phyloP scores from a whole-genome alignment of 23 tunicate genomes.

The Halocynthia aurantium region DNA sequence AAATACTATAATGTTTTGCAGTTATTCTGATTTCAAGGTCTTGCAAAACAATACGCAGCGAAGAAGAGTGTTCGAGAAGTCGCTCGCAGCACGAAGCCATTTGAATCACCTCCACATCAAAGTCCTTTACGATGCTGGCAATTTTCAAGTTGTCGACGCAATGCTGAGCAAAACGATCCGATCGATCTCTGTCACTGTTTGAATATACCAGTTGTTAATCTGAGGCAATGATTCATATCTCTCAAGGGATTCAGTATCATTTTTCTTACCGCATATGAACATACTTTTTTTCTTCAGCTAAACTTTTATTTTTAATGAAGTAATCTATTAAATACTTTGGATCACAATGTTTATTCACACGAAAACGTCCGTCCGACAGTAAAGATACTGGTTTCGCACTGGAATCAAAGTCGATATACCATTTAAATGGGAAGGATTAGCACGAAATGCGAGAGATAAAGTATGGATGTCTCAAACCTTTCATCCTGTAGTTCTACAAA shows the following conservation, averaged over 20 bases:
- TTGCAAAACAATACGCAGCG: not conserved
- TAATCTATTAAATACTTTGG: not conserved
- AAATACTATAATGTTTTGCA: not conserved
- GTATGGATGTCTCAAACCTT: not conserved
- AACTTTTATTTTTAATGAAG: conserved; percentile 8
- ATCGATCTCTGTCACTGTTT: conserved; percentile 5
- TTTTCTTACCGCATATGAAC: not conserved
- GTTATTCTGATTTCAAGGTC: conserved; percentile 24
- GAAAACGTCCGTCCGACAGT: conserved; percentile 3
- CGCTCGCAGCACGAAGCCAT: conserved; percentile 4
- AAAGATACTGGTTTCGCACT: not conserved
- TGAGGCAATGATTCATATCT: not conserved
- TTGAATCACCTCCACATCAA: conserved; percentile 11
- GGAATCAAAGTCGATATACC: not conserved
- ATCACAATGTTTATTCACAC: conserved; percentile 13
- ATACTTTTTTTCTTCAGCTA: conserved; percentile 1
- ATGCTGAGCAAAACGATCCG: not conserved
- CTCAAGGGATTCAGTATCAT: not conserved
- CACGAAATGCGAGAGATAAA: too few species aligned
- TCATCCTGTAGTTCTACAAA: conserved; percentile 2
- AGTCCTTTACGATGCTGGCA: conserved; percentile 7
- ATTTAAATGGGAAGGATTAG: not conserved
- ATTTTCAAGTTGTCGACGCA: conserved; percentile 8
- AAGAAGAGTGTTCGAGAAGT: not conserved
- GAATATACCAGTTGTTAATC: not conserved